Evolutionary conservation across 2,888 invertebrate species (phyloP).

Genomic region (Alentia gelatinosa): DNA sequence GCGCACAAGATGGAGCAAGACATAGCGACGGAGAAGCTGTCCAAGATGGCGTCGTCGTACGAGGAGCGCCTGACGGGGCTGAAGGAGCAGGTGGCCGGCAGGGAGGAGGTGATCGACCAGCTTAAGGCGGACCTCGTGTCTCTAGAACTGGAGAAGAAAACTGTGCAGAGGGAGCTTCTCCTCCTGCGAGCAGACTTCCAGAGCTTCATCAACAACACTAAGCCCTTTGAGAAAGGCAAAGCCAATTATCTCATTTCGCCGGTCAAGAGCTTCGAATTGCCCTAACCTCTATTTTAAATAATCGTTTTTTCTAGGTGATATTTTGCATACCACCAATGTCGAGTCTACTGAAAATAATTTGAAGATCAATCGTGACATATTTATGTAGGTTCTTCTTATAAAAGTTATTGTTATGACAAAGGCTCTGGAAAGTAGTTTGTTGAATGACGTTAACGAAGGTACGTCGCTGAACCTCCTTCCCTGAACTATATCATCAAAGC

Average conservation of each 20-base stretch:
- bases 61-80: conserved; percentile 25
- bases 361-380: too few relatives aligned
- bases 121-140: conserved; percentile 55
- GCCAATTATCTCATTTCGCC: conserved; percentile 70
- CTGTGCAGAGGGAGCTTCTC: conserved; percentile 67
- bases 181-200: conserved; percentile 68
- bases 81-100: neutral
- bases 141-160: conserved; percentile 65
- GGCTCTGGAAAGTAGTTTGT: too few relatives aligned
- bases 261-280: neutral
- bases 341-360: too few relatives aligned
- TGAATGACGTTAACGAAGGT: too few relatives aligned
- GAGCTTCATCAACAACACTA: conserved; percentile 70
- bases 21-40: conserved; percentile 29
- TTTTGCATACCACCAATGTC: too few relatives aligned
- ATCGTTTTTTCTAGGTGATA: too few relatives aligned
- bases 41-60: neutral
- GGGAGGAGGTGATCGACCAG: neutral
- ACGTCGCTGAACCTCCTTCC: too few relatives aligned
- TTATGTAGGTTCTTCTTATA: too few relatives aligned
- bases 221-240: conserved; percentile 68
- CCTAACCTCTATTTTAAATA: neutral
- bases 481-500: too few relatives aligned
- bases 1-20: conserved; percentile 52
- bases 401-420: too few relatives aligned